A percentile compares a stretch with the other conserved stretches of the same genome.
Evolutionary conservation across 2,797 vertebrate species (phyloP).

Genomic region (Anguilla anguilla): DNA sequence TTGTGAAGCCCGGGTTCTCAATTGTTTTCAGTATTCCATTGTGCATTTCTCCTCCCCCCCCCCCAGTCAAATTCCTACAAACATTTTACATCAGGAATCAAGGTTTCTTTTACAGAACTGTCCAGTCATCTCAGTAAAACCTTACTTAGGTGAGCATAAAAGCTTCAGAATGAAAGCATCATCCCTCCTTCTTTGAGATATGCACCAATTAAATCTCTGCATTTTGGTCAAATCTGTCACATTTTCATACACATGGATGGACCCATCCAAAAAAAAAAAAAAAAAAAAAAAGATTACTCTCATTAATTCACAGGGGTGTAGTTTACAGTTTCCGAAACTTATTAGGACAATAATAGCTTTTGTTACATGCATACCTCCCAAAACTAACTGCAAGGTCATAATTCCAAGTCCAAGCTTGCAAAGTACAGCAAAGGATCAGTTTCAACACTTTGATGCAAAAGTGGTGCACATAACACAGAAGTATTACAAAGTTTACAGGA

Average conservation of each 20-base stretch:
- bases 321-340: not conserved
- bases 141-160: not conserved
- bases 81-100: not conserved
- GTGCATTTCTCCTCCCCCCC: no score
- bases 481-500: conserved; percentile 35
- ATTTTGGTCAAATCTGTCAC: not conserved
- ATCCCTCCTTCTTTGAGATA: not conserved
- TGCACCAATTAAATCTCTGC: not conserved
- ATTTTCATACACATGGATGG: not conserved
- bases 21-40: no score
- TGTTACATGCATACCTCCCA: conserved; percentile 14
- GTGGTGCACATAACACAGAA: conserved; percentile 40
- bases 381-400: conserved; percentile 41
- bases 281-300: not conserved
- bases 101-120: not conserved
- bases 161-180: not conserved
- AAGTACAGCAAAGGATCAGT: conserved; percentile 17
- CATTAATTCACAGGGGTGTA: not conserved
- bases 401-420: not conserved
- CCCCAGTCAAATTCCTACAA: not conserved
- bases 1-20: not conserved
- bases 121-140: not conserved
- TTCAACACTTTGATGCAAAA: conserved; percentile 39
- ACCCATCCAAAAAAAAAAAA: not conserved
- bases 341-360: not conserved